Conservation (phyloP, 1,140 invertebrate species). For the Hypsibius dujardini region DNA sequence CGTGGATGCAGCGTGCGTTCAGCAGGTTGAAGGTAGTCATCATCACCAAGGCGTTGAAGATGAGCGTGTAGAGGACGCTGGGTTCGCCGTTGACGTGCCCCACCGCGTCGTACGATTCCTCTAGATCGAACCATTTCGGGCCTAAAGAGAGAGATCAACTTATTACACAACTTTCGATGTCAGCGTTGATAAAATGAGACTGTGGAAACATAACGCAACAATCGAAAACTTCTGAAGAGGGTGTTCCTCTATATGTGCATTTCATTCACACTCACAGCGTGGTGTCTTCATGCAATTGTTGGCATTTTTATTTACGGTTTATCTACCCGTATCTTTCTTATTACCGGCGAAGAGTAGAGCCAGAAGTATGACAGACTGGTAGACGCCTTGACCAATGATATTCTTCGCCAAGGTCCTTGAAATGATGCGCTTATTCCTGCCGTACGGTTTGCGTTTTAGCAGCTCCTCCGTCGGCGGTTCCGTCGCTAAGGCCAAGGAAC, state of each 20-base stretch:
- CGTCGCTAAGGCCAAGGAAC: conserved; percentile 97
- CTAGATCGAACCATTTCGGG: not conserved
- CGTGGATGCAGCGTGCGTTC: conserved; percentile 10
- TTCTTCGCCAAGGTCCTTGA: not conserved
- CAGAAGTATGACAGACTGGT: not conserved
- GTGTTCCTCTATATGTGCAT: too few species aligned
- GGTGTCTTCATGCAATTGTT: too few species aligned
- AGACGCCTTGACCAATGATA: conserved; percentile 7
- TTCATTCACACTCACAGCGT: too few species aligned
- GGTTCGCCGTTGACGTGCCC: conserved; percentile 4
- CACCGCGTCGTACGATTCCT: not conserved
- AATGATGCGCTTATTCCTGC: conserved; percentile 3
- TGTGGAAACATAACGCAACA: too few species aligned
- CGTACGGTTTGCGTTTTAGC: conserved; percentile 12
- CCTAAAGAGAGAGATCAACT: not conserved
- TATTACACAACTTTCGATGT: not conserved
- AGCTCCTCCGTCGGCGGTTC: conserved; percentile 71
- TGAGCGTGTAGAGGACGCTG: not conserved
- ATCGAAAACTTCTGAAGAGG: too few species aligned
- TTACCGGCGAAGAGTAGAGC: not conserved
- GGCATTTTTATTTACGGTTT: too few species aligned
- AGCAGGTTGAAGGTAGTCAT: conserved; percentile 11
- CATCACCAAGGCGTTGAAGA: conserved; percentile 8
- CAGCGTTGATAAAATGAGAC: too few species aligned
- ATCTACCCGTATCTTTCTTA: not conserved